Evolutionary conservation across 1,140 invertebrate genomes (phyloP).

Genomic region (Copidosoma floridanum): DNA sequence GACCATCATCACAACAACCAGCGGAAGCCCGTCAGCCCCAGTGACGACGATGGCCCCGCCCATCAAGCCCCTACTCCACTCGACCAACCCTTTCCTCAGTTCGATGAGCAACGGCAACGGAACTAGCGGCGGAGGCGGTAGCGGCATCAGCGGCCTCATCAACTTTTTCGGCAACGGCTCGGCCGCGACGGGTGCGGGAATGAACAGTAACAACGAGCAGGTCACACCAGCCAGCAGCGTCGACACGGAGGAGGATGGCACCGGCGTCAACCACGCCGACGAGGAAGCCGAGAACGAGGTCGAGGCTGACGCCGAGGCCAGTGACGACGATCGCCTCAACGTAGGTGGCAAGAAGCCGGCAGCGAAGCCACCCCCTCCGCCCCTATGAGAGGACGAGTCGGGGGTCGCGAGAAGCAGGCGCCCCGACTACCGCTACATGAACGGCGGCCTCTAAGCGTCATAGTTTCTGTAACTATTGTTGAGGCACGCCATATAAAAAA

Average conservation of each 20-base stretch:
- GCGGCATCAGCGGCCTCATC: slow-evolving; percentile 35
- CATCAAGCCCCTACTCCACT: slow-evolving; percentile 4
- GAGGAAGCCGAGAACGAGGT: slow-evolving; percentile 59
- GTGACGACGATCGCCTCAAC: slow-evolving; percentile 54
- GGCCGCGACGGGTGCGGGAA: too few species aligned
- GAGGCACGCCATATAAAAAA: too few species aligned
- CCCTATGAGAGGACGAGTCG: slow-evolving; percentile 23
- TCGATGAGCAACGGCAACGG: slow-evolving; percentile 40
- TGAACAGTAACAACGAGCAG: too few species aligned
- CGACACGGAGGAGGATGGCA: slow-evolving; percentile 61
- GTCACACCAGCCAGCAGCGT: slow-evolving; percentile 63
- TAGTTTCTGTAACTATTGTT: too few species aligned
- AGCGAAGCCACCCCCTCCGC: too few species aligned
- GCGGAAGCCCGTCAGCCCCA: slow-evolving; percentile 33
- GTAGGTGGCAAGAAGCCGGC: slow-evolving; percentile 33
- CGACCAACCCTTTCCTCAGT: slow-evolving; percentile 45
- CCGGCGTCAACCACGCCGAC: slow-evolving; percentile 44
- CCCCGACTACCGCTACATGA: neutral
- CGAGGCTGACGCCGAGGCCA: slow-evolving; percentile 63
- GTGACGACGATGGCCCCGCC: neutral
- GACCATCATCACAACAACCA: slow-evolving; percentile 30
- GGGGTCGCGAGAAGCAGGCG: neutral
- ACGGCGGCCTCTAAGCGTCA: too few species aligned
- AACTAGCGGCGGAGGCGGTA: slow-evolving; percentile 34
- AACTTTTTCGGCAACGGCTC: slow-evolving; percentile 38